A percentile compares a stretch with the other conserved stretches of the same genome.
Conservation (phyloP, 2,888 invertebrate species). For the Arge pagana region DNA sequence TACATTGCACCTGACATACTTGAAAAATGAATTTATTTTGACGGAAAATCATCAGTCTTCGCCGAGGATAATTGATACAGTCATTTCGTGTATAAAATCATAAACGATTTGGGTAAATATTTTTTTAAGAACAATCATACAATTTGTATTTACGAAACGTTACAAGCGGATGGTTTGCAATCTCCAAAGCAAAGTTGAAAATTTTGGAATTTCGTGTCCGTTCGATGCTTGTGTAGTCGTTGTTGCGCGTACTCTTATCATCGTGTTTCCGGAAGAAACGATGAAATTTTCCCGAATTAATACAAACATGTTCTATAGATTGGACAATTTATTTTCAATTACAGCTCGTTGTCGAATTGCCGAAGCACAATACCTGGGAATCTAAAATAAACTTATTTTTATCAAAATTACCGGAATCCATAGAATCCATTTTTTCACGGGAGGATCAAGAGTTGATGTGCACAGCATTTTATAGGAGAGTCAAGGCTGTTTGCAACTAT, state of each 20-base stretch:
- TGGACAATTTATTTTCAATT: no score
- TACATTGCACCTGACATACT: not conserved
- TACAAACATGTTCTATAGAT: no score
- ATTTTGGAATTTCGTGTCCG: no score
- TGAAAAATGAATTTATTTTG: not conserved
- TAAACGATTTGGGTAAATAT: no score
- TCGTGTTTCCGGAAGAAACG: not conserved
- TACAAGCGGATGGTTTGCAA: no score
- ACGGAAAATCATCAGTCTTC: not conserved
- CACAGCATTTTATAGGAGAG: slow-evolving; percentile 60
- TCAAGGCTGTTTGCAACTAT: slow-evolving; percentile 62
- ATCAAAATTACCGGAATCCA: slow-evolving; percentile 56
- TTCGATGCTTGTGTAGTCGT: no score
- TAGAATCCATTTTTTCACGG: slow-evolving; percentile 41
- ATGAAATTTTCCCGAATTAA: not conserved
- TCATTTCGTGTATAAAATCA: no score
- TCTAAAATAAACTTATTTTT: slow-evolving; percentile 64
- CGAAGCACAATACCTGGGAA: slow-evolving; percentile 62
- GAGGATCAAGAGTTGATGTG: slow-evolving; percentile 57
- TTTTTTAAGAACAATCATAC: no score
- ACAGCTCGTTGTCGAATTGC: slow-evolving; percentile 55
- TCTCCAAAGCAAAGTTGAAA: no score
- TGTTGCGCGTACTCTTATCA: no score
- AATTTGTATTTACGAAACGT: no score
- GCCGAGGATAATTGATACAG: no score